A percentile compares a stretch with the other conserved stretches of the same genome.
These are phyloP conservation scores for Mareca penelope DNA, from an alignment of 2,797 vertebrate genomes.

Conservation along the genomic window DNA sequence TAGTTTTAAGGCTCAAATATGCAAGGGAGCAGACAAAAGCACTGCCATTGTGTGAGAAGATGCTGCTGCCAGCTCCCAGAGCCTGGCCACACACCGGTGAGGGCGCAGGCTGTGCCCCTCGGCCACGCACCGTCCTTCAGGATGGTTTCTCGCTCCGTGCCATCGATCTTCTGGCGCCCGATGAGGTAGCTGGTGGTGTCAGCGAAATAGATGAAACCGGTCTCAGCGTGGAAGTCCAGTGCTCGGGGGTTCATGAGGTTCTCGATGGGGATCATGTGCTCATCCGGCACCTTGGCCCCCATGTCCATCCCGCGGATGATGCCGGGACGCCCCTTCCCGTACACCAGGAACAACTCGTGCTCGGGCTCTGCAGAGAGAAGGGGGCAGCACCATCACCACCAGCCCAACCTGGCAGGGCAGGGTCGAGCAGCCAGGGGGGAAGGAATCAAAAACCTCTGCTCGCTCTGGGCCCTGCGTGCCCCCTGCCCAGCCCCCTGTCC, in stretches of 20 bases:
- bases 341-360: constrained; percentile 95
- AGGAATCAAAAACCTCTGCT: not conserved
- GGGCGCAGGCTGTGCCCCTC: fast-evolving
- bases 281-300: constrained; percentile 92
- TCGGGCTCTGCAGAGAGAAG: constrained; percentile 84
- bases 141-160: constrained; percentile 92
- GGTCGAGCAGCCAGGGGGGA: not conserved
- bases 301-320: constrained; percentile 98
- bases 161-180: constrained; percentile 96
- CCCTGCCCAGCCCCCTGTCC: not conserved
- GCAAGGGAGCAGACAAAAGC: not conserved
- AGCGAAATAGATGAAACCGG: constrained; percentile 95
- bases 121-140: constrained; percentile 88
- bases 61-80: fast-evolving
- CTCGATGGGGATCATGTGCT: constrained; percentile 99
- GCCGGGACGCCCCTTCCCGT: constrained; percentile 94
- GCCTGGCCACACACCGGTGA: fast-evolving
- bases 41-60: fast-evolving
- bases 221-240: constrained; percentile 93
- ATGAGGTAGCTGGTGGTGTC: constrained; percentile 97
- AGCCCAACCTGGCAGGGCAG: not conserved
- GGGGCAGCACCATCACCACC: not conserved
- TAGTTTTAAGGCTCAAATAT: not conserved
- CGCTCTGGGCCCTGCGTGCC: no score
- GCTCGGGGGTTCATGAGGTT: constrained; percentile 98